phyloP scores from a whole-genome alignment of 2,113 vertebrate genomes.

The Indri indri region DNA sequence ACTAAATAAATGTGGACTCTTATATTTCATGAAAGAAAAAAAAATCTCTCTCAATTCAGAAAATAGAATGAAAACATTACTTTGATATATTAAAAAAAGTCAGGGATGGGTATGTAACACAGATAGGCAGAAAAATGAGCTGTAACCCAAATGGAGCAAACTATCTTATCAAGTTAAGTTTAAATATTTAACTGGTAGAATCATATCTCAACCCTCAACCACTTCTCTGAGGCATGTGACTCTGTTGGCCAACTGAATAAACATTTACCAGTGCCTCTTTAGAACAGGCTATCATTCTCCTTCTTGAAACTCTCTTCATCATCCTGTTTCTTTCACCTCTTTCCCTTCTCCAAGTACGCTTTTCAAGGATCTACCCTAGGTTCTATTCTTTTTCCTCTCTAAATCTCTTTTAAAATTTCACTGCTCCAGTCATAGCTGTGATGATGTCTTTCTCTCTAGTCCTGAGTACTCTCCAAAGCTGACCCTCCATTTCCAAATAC shows the following conservation, averaged over 20 bases:
- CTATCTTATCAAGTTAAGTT: neutral
- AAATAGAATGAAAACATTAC: neutral
- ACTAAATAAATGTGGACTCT: neutral
- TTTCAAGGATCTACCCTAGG: neutral
- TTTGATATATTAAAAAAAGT: neutral
- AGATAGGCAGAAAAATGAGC: conserved; percentile 49
- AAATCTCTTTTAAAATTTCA: neutral
- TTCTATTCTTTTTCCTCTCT: neutral
- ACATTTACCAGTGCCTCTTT: neutral
- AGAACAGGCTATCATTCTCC: neutral
- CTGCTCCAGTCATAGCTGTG: neutral
- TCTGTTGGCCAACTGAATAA: neutral
- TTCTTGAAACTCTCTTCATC: neutral
- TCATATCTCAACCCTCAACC: conserved; percentile 19
- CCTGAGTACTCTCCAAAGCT: neutral
- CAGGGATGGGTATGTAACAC: neutral
- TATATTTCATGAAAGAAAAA: neutral
- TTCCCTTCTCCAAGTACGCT: neutral
- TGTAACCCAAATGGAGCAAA: neutral
- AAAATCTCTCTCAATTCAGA: neutral
- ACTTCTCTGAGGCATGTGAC: neutral
- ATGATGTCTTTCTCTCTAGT: neutral
- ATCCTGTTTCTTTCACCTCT: neutral
- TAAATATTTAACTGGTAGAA: conserved; percentile 59
- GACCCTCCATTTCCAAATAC: neutral